Conservation (phyloP, 2,888 invertebrate species). For the Adelphocoris suturalis region DNA sequence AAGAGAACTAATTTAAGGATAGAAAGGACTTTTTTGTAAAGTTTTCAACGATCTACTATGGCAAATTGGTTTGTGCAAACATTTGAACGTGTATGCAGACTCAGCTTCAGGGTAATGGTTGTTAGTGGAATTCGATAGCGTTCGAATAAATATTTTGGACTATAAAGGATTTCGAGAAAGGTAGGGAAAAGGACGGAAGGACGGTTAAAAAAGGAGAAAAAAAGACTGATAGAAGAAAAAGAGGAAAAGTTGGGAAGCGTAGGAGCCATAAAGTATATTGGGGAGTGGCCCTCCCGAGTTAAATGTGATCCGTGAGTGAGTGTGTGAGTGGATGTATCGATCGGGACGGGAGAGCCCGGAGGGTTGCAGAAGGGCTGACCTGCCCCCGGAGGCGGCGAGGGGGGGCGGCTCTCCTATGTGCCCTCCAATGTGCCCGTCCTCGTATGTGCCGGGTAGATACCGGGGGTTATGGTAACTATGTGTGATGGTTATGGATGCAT, state of each 20-base stretch:
- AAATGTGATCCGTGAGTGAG: constrained; percentile 69
- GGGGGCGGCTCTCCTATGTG: background rate
- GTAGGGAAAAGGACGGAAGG: background rate
- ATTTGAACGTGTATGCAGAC: too few relatives aligned
- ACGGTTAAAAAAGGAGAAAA: background rate
- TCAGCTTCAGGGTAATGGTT: too few relatives aligned
- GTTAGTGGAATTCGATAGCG: too few relatives aligned
- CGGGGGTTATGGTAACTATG: constrained; percentile 70
- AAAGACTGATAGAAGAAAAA: constrained; percentile 65
- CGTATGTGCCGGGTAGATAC: background rate
- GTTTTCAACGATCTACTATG: too few relatives aligned
- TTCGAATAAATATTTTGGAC: background rate
- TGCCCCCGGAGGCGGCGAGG: background rate
- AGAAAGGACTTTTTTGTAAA: too few relatives aligned
- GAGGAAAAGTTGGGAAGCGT: constrained; percentile 70
- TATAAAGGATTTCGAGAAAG: background rate
- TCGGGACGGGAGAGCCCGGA: constrained; percentile 40
- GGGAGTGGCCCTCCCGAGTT: constrained; percentile 60
- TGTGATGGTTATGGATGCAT: constrained; percentile 71
- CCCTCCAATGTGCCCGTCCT: background rate
- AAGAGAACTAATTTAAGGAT: too few relatives aligned
- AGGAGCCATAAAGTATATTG: constrained; percentile 71
- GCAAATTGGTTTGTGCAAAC: too few relatives aligned
- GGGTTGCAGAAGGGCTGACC: constrained; percentile 40
- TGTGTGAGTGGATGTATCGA: constrained; percentile 71